Conservation (phyloP, 1,140 invertebrate genomes). For the Calephelis virginiensis region DNA sequence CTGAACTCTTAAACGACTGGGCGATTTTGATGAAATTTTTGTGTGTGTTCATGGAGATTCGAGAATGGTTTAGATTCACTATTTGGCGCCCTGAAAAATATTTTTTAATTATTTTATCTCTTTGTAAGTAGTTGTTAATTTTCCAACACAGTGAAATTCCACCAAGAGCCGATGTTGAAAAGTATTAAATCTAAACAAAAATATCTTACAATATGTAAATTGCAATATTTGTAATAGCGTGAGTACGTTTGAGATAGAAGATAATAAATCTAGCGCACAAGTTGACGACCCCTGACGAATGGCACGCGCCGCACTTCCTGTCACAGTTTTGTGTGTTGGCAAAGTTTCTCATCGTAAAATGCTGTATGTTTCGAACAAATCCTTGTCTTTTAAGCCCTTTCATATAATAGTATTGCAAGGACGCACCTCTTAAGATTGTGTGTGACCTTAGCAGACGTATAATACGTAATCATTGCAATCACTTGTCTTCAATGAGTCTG, state of each 20-base stretch:
- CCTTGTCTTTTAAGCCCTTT: constrained; percentile 46
- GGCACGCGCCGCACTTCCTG: constrained; percentile 65
- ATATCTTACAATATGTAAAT: too few species aligned
- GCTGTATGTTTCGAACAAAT: constrained; percentile 42
- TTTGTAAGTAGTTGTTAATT: too few species aligned
- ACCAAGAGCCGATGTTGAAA: too few species aligned
- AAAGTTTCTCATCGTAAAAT: constrained; percentile 34
- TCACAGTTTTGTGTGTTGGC: constrained; percentile 61
- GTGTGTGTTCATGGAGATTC: too few species aligned
- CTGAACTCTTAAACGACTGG: too few species aligned
- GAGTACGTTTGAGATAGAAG: not conserved
- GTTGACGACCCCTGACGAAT: constrained; percentile 56
- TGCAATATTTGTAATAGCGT: too few species aligned
- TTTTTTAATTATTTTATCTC: too few species aligned
- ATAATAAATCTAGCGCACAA: constrained; percentile 20
- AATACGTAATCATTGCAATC: constrained; percentile 60
- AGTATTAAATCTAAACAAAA: too few species aligned
- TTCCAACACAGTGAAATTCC: too few species aligned
- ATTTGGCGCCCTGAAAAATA: too few species aligned
- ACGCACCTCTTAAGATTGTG: constrained; percentile 47
- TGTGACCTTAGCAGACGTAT: constrained; percentile 67
- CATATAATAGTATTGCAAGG: constrained; percentile 39
- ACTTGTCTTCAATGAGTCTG: constrained; percentile 46
- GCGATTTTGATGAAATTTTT: too few species aligned
- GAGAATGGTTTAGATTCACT: too few species aligned